Base-by-base conservation (phyloP, 2,888 invertebrate species). In the Abrostola triplasia region DNA sequence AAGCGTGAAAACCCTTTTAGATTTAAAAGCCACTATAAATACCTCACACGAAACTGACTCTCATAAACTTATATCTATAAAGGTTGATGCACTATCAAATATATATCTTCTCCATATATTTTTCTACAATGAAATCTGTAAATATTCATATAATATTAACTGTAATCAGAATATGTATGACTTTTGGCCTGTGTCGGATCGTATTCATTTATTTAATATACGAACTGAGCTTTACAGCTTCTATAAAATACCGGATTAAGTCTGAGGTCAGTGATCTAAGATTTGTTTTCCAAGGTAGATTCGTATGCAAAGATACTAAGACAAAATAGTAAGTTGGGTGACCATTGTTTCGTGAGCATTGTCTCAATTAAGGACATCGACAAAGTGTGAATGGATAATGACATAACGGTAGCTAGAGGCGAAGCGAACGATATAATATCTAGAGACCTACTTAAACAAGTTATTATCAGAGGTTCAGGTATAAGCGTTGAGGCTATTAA, bases 401-500 rank as follows among this genome's bases (percentile, higher is more conserved):
- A 73, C 70, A 50, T 76, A 80, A 74, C 76, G 72, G 77, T 66
- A 67, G 36, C 36, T 64, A 47, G 57, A 72, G 64, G 60, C 72
- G 72, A 76, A 70, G 66, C 67, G 68, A 71, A 74, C 59, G 61
- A 70, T 77, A 73, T 73, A 68, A 73, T 71, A 71, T 70, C 64
- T 70, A 71, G 68, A 76, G 70, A 75, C 70, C 66, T 76, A 73
- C 76, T 78, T 79, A 63, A 77, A 69, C 70, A 66, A 74, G 73
- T 81, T 77, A 79, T 84, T 79, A 83, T 67, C 70, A 70, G 71
- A 65, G 72, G 74, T 77, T 77, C 67, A 79, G 75, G 82, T 82
- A 79, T 76, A 80, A 81, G 73, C 81, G 80, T 73, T 67, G 59
- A 64, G 59, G 80, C 72, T 82, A 82, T 84, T 84, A 84, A 75